Evolutionary conservation across 2,888 invertebrate species (phyloP), one percentile per base, ranked within the genome.

Genomic region (Euphydryas editha): DNA sequence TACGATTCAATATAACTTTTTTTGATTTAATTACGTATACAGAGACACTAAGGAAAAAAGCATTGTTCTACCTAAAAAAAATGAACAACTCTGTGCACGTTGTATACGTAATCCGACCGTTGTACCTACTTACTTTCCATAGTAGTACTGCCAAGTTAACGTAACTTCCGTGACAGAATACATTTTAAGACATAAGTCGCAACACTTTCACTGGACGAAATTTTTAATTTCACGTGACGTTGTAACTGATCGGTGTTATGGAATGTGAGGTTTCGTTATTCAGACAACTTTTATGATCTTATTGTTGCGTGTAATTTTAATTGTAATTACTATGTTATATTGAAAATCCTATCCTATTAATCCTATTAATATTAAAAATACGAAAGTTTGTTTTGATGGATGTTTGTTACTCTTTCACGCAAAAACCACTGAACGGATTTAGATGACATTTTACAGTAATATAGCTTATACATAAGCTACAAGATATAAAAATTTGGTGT

Each of bases 121-220:
- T 30, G 51, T 68, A 59, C 47, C 56, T 58, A 68, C 62, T 51
- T 56, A 59, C 68, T 66, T 62, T 59, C 66, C 68, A 66, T 69
- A 65, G 55, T 59, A 55, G 20, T 58, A 59, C 37, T 54, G 15
- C 59, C 39, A 21, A 30, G 30, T 30, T 30, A 30, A 54, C 66
- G 68, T 71, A 65, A 68, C 65, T 60, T 69, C 65, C 58, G 57
- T 47, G 63, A 62, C 66, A 63, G 59, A 66, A 58, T n/a, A 61
- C 46, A 39, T 46, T 39, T 54, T 61, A 60, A 65, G n/a, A 58
- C 65, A 55, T 55, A 10, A 0, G 49, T 21, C 44, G 68, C 54
- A 51, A 62, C 47, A 69, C 72, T 72, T 72, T 72, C 71, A 68
- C 72, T 62, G 65, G 57, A 67, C 37, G 71, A 71, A 66, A 62